Conservation (phyloP, 2,113 vertebrate species). For the Crotalus horridus region DNA sequence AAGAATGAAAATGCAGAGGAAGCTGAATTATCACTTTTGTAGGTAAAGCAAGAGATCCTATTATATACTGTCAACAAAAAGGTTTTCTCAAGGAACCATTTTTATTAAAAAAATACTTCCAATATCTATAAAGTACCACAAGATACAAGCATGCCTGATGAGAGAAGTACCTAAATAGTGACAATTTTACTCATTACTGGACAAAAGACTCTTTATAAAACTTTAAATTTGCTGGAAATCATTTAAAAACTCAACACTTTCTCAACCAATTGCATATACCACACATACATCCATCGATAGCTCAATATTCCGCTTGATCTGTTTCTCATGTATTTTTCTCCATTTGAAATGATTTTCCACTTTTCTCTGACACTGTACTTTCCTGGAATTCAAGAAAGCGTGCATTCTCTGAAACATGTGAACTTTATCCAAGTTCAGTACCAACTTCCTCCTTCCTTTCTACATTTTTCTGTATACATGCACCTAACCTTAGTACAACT, state of each 20-base stretch:
- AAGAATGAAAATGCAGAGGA: accelerated
- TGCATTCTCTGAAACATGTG: background rate
- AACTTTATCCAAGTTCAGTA: background rate
- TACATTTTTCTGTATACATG: background rate
- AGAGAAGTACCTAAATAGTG: background rate
- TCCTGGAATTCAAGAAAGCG: background rate
- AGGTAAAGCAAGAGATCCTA: background rate
- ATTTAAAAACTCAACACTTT: background rate
- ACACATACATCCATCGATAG: background rate
- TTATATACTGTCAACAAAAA: background rate
- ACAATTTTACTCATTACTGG: background rate
- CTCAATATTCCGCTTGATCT: background rate
- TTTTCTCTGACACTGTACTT: too few relatives aligned
- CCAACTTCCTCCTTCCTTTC: background rate
- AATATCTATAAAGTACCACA: background rate
- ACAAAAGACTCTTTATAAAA: background rate
- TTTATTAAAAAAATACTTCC: background rate
- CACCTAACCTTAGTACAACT: background rate
- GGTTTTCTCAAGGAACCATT: background rate
- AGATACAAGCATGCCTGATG: background rate
- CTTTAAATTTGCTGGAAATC: background rate
- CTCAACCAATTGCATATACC: background rate
- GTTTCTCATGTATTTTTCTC: background rate
- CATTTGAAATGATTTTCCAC: too few relatives aligned
- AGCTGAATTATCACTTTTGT: background rate